Conservation (phyloP, 1,140 invertebrate genomes). For the Drosophila virilis region DNA sequence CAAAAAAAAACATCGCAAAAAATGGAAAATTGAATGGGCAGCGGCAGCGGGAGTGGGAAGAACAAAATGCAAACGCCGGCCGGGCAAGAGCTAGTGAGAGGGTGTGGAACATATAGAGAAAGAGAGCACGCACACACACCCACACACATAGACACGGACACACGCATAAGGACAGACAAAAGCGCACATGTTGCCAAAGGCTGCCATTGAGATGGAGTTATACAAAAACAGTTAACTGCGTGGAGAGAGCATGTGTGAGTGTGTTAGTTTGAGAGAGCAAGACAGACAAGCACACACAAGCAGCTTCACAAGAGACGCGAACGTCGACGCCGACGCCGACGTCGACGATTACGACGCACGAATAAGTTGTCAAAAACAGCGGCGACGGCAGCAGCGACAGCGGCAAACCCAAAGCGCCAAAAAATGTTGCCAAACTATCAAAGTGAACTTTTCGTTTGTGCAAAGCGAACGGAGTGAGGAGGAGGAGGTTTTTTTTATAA, state of each 20-base stretch:
- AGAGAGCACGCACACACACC: conserved; percentile 1
- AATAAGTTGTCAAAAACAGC: conserved; percentile 76
- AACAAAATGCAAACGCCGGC: conserved; percentile 40
- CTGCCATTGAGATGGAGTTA: conserved; percentile 26
- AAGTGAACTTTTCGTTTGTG: conserved; percentile 66
- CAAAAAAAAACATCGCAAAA: conserved; percentile 11
- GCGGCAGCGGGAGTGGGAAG: conserved; percentile 6
- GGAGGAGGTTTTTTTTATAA: conserved; percentile 46
- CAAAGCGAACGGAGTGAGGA: conserved; percentile 1
- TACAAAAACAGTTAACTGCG: conserved; percentile 33
- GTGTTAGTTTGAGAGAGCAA: background rate
- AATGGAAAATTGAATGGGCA: conserved; percentile 58
- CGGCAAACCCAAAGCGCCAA: conserved; percentile 68
- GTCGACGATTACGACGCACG: conserved; percentile 47
- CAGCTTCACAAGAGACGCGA: conserved; percentile 12
- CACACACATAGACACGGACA: conserved; percentile 12
- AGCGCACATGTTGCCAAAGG: conserved; percentile 68
- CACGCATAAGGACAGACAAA: conserved; percentile 14
- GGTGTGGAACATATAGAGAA: background rate
- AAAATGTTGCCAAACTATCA: conserved; percentile 70
- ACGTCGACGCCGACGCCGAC: background rate
- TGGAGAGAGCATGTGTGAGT: background rate
- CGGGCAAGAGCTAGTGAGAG: conserved; percentile 13
- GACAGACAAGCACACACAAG: conserved; percentile 1
- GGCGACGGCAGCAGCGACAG: conserved; percentile 29